phyloP scores from a whole-genome alignment of 2,113 vertebrate species.

The Arizona elegans region DNA sequence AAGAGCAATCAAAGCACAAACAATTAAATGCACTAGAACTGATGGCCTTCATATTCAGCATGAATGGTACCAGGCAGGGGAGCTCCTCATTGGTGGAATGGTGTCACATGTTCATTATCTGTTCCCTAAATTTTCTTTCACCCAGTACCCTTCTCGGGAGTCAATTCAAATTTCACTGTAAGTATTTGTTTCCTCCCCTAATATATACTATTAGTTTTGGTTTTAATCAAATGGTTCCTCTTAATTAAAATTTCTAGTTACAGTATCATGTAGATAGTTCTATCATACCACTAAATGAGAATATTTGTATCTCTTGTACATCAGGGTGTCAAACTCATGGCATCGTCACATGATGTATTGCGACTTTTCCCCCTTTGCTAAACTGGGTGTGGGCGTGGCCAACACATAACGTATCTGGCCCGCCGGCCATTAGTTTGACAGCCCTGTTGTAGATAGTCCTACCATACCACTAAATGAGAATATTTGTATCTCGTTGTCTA shows the following conservation, averaged over 20 bases:
- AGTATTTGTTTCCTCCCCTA: background rate
- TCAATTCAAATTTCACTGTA: background rate
- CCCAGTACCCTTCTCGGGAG: background rate
- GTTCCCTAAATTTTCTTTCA: background rate
- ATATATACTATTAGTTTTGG: background rate
- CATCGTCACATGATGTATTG: too few species aligned
- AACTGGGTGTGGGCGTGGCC: too few species aligned
- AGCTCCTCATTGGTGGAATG: background rate
- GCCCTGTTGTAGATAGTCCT: background rate
- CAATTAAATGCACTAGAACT: background rate
- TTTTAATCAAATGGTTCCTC: background rate
- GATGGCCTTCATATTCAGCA: background rate
- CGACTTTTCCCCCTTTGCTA: too few species aligned
- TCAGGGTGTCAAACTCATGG: too few species aligned
- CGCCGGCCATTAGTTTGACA: too few species aligned
- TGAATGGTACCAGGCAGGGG: background rate
- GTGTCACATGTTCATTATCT: background rate
- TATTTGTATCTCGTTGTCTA: too few species aligned
- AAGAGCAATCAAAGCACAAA: background rate
- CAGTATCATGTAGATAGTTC: background rate
- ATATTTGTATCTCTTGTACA: too few species aligned
- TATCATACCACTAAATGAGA: background rate
- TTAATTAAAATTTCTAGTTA: background rate
- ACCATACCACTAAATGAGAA: background rate
- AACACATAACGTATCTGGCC: too few species aligned